phyloP scores from a whole-genome alignment of 1,140 invertebrate species.

The Dufourea novaeangliae region DNA sequence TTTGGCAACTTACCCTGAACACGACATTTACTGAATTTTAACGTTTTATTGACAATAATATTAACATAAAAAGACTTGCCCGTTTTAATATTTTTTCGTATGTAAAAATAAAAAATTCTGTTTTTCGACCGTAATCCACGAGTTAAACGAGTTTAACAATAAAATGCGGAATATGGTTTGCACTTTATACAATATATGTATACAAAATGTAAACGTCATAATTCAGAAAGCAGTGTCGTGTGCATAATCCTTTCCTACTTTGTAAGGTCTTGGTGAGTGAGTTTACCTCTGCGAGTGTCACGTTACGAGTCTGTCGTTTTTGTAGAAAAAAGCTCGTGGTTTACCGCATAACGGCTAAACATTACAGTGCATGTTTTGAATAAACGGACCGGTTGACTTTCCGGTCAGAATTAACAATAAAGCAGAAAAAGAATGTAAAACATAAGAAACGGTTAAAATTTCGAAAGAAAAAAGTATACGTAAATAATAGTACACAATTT shows the following conservation, averaged over 20 bases:
- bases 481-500: neutral
- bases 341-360: constrained; percentile 53
- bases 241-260: constrained; percentile 25
- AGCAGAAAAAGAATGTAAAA: neutral
- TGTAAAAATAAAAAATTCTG: neutral
- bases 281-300: constrained; percentile 19
- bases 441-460: no score
- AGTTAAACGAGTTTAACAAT: no score
- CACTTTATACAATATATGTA: neutral
- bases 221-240: constrained; percentile 20
- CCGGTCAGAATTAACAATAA: neutral
- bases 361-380: constrained; percentile 45
- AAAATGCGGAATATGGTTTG: neutral
- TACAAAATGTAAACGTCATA: neutral
- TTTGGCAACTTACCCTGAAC: neutral
- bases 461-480: no score
- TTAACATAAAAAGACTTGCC: neutral
- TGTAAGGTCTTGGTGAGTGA: constrained; percentile 22
- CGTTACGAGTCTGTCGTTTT: constrained; percentile 31
- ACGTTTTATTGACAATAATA: neutral
- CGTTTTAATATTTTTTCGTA: neutral
- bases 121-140: neutral
- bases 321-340: constrained; percentile 37
- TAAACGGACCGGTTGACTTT: constrained; percentile 33
- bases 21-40: neutral